These are phyloP conservation scores for Amitus sp. DNA, from an alignment of 2,888 invertebrate species.

Conservation along the genomic window DNA sequence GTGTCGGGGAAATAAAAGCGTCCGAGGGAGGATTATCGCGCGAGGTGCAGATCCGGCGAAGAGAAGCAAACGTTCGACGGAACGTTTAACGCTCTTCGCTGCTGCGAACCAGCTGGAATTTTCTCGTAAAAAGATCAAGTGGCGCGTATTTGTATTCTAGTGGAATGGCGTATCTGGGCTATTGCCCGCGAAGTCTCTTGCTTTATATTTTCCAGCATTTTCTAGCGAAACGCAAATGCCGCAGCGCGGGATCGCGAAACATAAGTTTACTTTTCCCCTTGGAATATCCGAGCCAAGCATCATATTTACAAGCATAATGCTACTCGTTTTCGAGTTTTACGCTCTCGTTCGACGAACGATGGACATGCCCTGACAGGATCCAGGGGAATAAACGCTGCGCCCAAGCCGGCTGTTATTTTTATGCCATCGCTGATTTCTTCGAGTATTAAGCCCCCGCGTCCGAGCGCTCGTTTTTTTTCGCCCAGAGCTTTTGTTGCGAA, in stretches of 20 bases:
- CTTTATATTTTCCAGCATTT: slow-evolving; percentile 36
- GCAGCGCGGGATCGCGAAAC: slow-evolving; percentile 27
- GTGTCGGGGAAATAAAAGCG: slow-evolving; percentile 37
- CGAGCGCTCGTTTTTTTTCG: neutral
- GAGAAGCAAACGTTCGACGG: slow-evolving; percentile 57
- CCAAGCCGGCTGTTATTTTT: slow-evolving; percentile 32
- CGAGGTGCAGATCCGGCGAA: too few relatives aligned
- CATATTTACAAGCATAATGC: slow-evolving; percentile 39
- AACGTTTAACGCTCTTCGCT: slow-evolving; percentile 43
- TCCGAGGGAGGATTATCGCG: slow-evolving; percentile 23
- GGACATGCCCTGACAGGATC: slow-evolving; percentile 35
- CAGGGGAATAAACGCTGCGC: slow-evolving; percentile 33
- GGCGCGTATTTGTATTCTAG: slow-evolving; percentile 29
- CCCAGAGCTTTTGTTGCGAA: too few relatives aligned
- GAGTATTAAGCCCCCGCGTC: slow-evolving; percentile 28
- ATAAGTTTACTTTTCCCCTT: slow-evolving; percentile 35
- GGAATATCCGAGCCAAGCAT: slow-evolving; percentile 33
- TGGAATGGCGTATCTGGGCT: slow-evolving; percentile 10
- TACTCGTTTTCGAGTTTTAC: slow-evolving; percentile 39
- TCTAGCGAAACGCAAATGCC: slow-evolving; percentile 19
- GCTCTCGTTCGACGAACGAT: slow-evolving; percentile 34
- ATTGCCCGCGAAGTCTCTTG: slow-evolving; percentile 21
- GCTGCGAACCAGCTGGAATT: slow-evolving; percentile 30
- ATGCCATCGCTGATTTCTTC: slow-evolving; percentile 33
- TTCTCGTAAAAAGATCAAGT: slow-evolving; percentile 39